Evolutionary conservation across 2,888 invertebrate genomes (phyloP), one percentile per base, ranked within the genome.

Genomic region (Mellilla xanthometata): DNA sequence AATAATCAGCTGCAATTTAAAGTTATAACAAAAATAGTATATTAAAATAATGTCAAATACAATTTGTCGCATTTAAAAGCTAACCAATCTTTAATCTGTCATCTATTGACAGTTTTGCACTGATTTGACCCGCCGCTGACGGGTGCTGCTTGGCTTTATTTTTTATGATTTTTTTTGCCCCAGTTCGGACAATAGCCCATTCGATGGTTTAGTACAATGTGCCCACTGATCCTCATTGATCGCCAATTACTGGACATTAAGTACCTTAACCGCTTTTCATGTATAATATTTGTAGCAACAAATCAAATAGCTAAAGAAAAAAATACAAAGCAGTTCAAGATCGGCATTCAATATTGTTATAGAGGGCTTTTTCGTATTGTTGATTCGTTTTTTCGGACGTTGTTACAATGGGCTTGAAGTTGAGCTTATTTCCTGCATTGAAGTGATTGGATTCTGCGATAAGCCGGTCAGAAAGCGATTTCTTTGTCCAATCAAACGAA

Each of bases 161-260:
- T 72, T 81, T 85, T 81, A 78, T 62, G 67, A 47, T 61, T 8
- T 74, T 74, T 78, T 74, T 80, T 79, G 73, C 66, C 68, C 60
- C 60, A 47, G 48, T 49, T 78, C 67, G 79, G 81, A 86, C 88
- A 86, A 87, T 77, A 60, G 73, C 61, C 50, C 64, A 77, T 79
- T 79, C 81, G 80, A 79, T 83, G 76, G 72, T 78, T 73, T 74
- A 72, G 68, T 75, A 89, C 89, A 89, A 89, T 89, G 86, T 84
- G 63, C 89, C 89, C 89, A 89, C 83, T 87, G 89, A 89, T 88
- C 88, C 88, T 86, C 84, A 89, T 88, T 89, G 87, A 89, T 85
- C 87, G 86, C 87, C 89, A 88, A 89, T 89, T 89, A 89, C 89
- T 80, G 88, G 89, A 89, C 89, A 88, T 88, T 87, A 88, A 89